phyloP scores from a whole-genome alignment of 2,888 invertebrate genomes.

The Caenorhabditis drosophilae region DNA sequence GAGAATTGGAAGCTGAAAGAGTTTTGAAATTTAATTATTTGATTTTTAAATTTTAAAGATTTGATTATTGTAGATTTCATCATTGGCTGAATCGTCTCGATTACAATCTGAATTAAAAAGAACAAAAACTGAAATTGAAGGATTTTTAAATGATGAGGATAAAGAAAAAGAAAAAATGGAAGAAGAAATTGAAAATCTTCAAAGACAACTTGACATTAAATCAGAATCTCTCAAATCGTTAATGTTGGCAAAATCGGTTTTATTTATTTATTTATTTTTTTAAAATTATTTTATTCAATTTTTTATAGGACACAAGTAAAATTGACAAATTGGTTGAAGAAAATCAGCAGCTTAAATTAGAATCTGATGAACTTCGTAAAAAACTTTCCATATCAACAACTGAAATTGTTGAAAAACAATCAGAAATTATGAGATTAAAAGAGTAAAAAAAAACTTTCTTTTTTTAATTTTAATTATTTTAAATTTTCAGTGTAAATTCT shows the following conservation, averaged over 20 bases:
- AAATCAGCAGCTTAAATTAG: constrained; percentile 29
- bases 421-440: constrained; percentile 10
- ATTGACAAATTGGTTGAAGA: constrained; percentile 36
- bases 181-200: constrained; percentile 47
- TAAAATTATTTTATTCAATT: not conserved
- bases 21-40: not conserved
- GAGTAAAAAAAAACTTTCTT: constrained; percentile 11
- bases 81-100: constrained; percentile 11
- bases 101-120: constrained; percentile 20
- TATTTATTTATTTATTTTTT: not conserved
- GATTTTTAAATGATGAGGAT: constrained; percentile 11
- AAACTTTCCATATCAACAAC: constrained; percentile 6
- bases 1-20: constrained; percentile 24
- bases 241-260: constrained; percentile 55
- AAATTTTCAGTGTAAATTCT: constrained; percentile 9
- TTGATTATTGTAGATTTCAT: constrained; percentile 4
- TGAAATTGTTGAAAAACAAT: constrained; percentile 10
- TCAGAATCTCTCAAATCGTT: constrained; percentile 58
- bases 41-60: not conserved
- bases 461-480: not conserved
- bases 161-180: constrained; percentile 30
- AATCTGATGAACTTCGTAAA: constrained; percentile 27
- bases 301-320: constrained; percentile 28
- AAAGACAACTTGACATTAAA: constrained; percentile 58
- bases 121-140: constrained; percentile 6